phyloP scores from a whole-genome alignment of 2,797 vertebrate genomes.

The Spinus olivaceus region DNA sequence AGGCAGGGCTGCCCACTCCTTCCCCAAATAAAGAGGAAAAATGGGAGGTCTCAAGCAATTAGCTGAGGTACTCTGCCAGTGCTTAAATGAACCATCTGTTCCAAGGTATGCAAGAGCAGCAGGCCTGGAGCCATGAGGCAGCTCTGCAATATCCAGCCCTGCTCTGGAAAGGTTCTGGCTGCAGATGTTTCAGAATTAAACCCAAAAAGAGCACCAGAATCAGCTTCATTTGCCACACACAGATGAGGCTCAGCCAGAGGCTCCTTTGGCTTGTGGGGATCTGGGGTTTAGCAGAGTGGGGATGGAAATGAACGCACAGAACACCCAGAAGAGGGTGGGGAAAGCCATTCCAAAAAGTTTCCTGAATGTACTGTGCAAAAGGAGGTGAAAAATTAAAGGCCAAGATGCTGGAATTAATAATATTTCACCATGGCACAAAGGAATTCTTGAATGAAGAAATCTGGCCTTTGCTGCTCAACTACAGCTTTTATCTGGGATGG shows the following conservation, averaged over 20 bases:
- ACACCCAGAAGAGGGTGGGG: not conserved
- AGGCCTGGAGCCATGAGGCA: not conserved
- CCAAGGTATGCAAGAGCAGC: constrained; percentile 27
- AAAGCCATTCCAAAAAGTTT: not conserved
- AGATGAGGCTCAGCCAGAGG: not conserved
- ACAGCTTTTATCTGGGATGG: not conserved
- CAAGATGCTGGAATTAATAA: not conserved
- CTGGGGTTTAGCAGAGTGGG: not conserved
- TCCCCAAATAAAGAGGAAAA: constrained; percentile 25
- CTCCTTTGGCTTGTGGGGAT: not conserved
- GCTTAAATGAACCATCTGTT: constrained; percentile 58
- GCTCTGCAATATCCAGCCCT: not conserved
- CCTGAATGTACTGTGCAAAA: not conserved
- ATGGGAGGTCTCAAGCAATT: constrained; percentile 44
- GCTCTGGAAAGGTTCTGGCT: not conserved
- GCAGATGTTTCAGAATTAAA: not conserved
- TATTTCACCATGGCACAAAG: not conserved
- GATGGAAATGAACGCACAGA: not conserved
- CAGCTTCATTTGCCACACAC: not conserved
- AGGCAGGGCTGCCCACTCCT: constrained; percentile 30
- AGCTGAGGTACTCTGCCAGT: constrained; percentile 29
- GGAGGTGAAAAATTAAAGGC: not conserved
- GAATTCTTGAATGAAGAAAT: not conserved
- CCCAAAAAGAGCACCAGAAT: not conserved
- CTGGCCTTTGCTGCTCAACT: not conserved